Conservation (phyloP, 2,113 vertebrate genomes). For the Loxodonta africana region DNA sequence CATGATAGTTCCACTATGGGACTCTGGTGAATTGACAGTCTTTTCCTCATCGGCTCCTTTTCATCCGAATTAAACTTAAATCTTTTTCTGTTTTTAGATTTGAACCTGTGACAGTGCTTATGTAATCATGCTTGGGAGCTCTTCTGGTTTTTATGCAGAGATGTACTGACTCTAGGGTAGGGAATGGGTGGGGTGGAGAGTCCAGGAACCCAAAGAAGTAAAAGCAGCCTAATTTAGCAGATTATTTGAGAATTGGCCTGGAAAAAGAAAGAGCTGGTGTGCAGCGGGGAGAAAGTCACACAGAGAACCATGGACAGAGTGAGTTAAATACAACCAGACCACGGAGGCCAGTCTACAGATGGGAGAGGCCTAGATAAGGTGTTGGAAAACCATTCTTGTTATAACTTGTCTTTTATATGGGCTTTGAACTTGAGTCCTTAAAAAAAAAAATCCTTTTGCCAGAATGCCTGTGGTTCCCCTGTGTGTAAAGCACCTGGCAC, state of each 20-base stretch:
- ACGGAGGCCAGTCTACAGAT: not conserved
- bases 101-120: not conserved
- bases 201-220: not conserved
- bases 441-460: not conserved
- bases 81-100: not conserved
- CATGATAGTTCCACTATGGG: not conserved
- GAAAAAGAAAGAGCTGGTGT: not conserved
- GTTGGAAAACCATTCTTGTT: not conserved
- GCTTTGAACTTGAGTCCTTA: conserved; percentile 10
- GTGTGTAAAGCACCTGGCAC: not conserved
- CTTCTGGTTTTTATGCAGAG: not conserved
- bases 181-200: not conserved
- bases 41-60: conserved; percentile 11
- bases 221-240: not conserved
- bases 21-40: not conserved
- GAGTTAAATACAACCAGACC: not conserved
- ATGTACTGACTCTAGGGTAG: not conserved
- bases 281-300: not conserved
- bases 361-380: not conserved
- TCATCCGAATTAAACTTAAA: not conserved
- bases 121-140: not conserved
- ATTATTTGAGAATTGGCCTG: conserved; percentile 33
- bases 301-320: not conserved
- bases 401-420: not conserved
- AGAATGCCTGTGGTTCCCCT: not conserved